phyloP scores from a whole-genome alignment of 2,113 vertebrate species.

The Rhinichthys klamathensis region DNA sequence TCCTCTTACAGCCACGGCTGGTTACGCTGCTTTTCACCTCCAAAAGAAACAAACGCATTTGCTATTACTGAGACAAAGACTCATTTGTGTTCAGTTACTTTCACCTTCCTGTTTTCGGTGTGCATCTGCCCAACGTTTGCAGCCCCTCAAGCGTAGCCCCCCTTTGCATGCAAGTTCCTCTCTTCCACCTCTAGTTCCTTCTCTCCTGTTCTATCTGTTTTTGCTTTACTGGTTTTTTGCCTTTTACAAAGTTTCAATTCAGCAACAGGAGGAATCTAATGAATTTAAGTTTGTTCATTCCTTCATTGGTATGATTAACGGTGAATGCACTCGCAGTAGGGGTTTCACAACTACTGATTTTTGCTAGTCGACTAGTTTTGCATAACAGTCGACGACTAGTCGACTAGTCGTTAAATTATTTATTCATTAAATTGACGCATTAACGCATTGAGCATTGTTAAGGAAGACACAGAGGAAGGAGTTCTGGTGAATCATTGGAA shows the following conservation, averaged over 20 bases:
- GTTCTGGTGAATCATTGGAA: too few species aligned
- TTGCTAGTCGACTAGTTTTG: too few species aligned
- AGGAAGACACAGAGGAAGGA: too few species aligned
- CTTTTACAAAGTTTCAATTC: not conserved
- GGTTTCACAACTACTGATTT: too few species aligned
- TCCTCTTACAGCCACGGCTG: not conserved
- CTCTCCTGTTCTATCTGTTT: not conserved
- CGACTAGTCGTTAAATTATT: too few species aligned
- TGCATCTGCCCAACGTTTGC: not conserved
- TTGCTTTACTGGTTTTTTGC: slow-evolving; percentile 7
- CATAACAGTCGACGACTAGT: too few species aligned
- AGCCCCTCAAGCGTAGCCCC: not conserved
- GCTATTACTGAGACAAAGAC: not conserved
- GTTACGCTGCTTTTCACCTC: not conserved
- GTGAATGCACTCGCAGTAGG: not conserved
- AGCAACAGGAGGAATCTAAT: not conserved
- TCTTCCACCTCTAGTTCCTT: slow-evolving; percentile 20
- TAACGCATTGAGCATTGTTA: too few species aligned
- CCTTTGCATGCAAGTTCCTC: not conserved
- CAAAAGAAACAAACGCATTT: not conserved
- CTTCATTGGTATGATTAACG: not conserved
- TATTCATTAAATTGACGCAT: too few species aligned
- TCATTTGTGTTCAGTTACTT: not conserved
- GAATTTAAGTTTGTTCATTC: not conserved
- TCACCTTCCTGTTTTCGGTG: slow-evolving; percentile 24